Base-by-base conservation (phyloP, 2,113 vertebrate genomes). In the Pelusios castaneus region DNA sequence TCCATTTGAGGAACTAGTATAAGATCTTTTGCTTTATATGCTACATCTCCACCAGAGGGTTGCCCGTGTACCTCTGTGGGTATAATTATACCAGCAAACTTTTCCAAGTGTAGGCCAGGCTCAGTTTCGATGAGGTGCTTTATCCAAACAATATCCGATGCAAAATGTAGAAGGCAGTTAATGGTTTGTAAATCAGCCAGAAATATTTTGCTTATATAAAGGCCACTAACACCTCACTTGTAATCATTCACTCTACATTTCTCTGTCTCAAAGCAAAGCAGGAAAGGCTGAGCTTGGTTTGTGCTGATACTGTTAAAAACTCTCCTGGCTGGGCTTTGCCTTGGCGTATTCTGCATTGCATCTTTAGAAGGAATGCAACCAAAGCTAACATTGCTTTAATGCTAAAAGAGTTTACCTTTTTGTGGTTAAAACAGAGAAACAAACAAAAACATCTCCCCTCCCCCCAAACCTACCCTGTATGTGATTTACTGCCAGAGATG, bases 401-500 rank as follows among this genome's bases (percentile, higher is more conserved):
- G 78, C 1, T 51, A 3, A n/a, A 81, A 43, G 56, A 87, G 43
- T 55, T 78, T 78, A 45, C 47, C 43, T 90, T 70, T 77, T 85
- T 25, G 2, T 19, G 80, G 63, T 80, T 83, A 29, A 80, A 17
- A 56, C 86, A 78, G 34, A 81, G 60, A 82, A 93, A 2, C 47
- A 63, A 87, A 82, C 43, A 76, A 52, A 51, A 79, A 75, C 73
- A 49, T 38, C 49, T 49, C 22, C 58, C 91, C 56, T 81, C 55
- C 87, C 91, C 3, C 3, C 17, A 2, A 84, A 34, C 76, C 76
- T 0, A 0, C 16, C 55, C 9, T 45, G 38, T 2, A 0, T 84
- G 89, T 47, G 80, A 76, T 56, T 93, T 87, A 45, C 82, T 93
- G 94, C 82, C 56, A 41, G 85, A 82, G 88, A 24, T 73, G 82